phyloP scores from a whole-genome alignment of 2,797 vertebrate genomes.

The Rhinella marina region DNA sequence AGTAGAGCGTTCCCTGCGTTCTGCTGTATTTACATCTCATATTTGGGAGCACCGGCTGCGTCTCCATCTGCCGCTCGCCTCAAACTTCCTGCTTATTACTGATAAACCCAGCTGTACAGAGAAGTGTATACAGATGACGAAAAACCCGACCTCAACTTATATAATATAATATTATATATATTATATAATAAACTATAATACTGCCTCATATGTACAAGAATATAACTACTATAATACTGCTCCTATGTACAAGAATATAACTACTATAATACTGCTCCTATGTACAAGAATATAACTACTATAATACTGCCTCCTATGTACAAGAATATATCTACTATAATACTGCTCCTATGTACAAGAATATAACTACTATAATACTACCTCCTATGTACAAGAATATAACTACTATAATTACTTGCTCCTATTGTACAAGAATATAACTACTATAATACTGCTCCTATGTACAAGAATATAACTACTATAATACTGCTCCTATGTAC shows the following conservation, averaged over 20 bases:
- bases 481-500: background rate
- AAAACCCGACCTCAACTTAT: no score
- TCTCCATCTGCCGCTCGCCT: conserved; percentile 15
- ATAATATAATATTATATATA: no score
- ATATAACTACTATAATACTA: background rate
- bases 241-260: background rate
- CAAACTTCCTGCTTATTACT: background rate
- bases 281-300: no score
- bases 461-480: conserved; percentile 1
- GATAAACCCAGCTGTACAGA: background rate
- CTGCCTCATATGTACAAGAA: background rate
- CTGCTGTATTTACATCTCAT: conserved; percentile 4
- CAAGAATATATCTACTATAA: conserved; percentile 1
- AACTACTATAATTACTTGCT: background rate
- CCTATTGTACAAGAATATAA: background rate
- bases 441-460: background rate
- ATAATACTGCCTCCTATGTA: background rate
- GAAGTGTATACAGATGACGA: background rate
- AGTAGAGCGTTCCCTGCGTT: background rate
- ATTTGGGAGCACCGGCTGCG: background rate
- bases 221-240: conserved; percentile 6
- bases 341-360: background rate
- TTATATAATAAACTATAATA: no score
- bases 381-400: background rate
- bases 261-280: background rate